These are phyloP conservation scores for Trachelus stipa DNA, from an alignment of 2,888 invertebrate genomes.

Conservation along the genomic window DNA sequence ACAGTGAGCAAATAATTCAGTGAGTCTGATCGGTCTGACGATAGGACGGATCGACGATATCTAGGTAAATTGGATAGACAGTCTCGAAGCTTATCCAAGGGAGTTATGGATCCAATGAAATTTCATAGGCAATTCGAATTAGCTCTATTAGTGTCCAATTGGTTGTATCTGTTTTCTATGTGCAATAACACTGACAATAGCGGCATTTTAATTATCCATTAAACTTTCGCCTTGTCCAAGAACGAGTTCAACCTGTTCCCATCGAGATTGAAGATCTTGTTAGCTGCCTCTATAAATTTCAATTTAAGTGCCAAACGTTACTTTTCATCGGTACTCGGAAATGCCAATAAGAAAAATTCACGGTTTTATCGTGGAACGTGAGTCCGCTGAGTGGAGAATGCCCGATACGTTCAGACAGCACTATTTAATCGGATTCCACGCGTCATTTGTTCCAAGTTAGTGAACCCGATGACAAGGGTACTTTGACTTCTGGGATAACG, in stretches of 20 bases:
- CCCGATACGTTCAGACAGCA: neutral
- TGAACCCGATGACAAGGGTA: neutral
- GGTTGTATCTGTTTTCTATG: neutral
- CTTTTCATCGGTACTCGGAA: neutral
- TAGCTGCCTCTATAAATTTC: neutral
- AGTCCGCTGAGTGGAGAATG: neutral
- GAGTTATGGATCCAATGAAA: constrained; percentile 44
- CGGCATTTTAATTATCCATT: constrained; percentile 49
- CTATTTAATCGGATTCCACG: constrained; percentile 33
- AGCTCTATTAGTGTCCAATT: constrained; percentile 41
- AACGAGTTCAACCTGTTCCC: neutral
- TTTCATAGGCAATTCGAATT: constrained; percentile 49
- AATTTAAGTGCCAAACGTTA: neutral
- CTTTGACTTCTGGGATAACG: constrained; percentile 13
- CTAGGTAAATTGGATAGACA: constrained; percentile 7
- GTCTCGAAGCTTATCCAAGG: neutral
- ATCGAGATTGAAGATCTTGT: neutral
- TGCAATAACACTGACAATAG: constrained; percentile 11
- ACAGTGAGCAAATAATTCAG: neutral
- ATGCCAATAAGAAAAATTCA: neutral
- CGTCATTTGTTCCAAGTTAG: constrained; percentile 41
- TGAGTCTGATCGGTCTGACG: neutral
- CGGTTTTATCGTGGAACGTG: neutral
- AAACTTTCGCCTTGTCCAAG: neutral
- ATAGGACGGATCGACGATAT: neutral